Evolutionary conservation across 2,113 vertebrate species (phyloP).

Genomic region (Manacus vitellinus): DNA sequence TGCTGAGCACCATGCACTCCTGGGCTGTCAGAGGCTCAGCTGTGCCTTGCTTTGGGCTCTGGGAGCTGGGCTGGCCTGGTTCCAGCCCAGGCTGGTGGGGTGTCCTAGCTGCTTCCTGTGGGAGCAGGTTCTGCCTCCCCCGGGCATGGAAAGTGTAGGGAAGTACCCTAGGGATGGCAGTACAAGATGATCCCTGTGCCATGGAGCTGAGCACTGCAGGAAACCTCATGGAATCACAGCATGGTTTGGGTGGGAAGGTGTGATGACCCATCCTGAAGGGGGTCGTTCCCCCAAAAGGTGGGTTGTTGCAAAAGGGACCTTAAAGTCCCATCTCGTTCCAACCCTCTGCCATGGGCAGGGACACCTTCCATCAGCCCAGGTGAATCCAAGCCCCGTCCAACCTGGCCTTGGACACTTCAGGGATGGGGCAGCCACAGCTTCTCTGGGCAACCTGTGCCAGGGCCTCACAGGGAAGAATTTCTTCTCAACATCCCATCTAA

Average conservation of each 20-base stretch:
- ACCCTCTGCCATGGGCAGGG: background rate
- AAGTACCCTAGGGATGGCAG: background rate
- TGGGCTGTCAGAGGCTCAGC: background rate
- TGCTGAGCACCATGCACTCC: rapidly evolving
- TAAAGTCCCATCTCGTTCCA: rapidly evolving
- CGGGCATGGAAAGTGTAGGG: background rate
- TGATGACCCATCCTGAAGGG: background rate
- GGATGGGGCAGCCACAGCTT: background rate
- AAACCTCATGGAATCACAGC: background rate
- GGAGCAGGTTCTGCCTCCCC: background rate
- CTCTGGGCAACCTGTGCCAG: background rate
- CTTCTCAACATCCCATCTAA: background rate
- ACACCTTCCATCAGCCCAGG: rapidly evolving
- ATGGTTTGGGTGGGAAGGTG: background rate
- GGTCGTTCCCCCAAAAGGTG: background rate
- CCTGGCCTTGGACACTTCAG: rapidly evolving
- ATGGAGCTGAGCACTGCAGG: background rate
- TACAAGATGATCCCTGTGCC: background rate
- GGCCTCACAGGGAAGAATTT: background rate
- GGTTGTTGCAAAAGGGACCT: background rate
- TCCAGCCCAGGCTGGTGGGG: background rate
- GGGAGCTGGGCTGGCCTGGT: background rate
- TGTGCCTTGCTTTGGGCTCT: rapidly evolving
- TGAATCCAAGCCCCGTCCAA: rapidly evolving
- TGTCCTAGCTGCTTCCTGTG: background rate